phyloP scores from a whole-genome alignment of 2,113 vertebrate species.

The Brachionichthys hirsutus region DNA sequence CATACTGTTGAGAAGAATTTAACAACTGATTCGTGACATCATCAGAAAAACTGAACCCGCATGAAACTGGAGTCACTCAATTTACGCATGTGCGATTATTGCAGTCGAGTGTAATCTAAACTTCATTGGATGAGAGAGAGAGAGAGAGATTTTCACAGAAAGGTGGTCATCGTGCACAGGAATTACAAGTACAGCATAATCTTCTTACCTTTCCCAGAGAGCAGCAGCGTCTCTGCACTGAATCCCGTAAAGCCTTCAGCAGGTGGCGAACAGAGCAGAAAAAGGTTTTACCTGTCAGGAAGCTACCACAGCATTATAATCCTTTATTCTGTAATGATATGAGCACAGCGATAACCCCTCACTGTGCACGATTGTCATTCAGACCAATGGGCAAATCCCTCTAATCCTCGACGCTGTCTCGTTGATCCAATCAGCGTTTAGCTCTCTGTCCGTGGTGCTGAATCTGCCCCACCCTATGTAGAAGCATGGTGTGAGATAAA shows the following conservation, averaged over 20 bases:
- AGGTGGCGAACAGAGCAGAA: neutral
- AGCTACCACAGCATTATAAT: neutral
- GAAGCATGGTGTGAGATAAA: neutral
- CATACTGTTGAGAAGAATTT: neutral
- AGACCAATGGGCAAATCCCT: conserved; percentile 57
- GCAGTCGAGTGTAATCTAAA: neutral
- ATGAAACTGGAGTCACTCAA: neutral
- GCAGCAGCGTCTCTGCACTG: conserved; percentile 7
- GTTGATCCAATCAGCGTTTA: conserved; percentile 59
- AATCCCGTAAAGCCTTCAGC: neutral
- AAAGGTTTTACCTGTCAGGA: neutral
- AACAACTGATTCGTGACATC: neutral
- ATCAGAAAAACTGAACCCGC: neutral
- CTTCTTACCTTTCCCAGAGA: conserved; percentile 74
- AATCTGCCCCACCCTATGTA: conserved; percentile 18
- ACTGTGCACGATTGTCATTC: conserved; percentile 26
- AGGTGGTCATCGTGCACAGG: conserved; percentile 22
- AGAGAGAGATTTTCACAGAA: conserved; percentile 5
- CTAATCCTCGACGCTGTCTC: conserved; percentile 53
- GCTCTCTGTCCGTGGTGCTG: conserved; percentile 77
- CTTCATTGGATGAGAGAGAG: neutral
- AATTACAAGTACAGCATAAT: conserved; percentile 71
- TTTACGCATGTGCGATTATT: neutral
- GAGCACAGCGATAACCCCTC: conserved; percentile 26
- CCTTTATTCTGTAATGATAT: conserved; percentile 8